Conservation (phyloP, 2,797 vertebrate genomes). For the Liparis tanakae region DNA sequence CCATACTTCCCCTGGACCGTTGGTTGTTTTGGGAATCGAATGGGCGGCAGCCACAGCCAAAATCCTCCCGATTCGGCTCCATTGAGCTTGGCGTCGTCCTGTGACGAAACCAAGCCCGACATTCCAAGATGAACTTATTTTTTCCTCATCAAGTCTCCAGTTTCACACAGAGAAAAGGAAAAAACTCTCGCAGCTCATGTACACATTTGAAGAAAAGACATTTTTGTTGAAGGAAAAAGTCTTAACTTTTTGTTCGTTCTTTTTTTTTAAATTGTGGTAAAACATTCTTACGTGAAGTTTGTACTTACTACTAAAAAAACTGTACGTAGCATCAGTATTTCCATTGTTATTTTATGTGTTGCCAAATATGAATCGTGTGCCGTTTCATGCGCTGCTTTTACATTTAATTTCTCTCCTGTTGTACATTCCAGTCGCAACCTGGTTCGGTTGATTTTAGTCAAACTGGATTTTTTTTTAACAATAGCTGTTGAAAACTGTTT, state of each 20-base stretch:
- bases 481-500: constrained; percentile 56
- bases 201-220: constrained; percentile 67
- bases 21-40: constrained; percentile 54
- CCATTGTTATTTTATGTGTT: constrained; percentile 79
- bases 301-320: constrained; percentile 76
- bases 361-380: constrained; percentile 82
- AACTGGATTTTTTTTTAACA: constrained; percentile 61
- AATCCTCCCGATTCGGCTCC: constrained; percentile 76
- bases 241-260: constrained; percentile 71
- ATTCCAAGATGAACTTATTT: constrained; percentile 86
- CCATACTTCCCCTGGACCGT: constrained; percentile 39
- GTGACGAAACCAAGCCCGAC: constrained; percentile 77
- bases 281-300: constrained; percentile 81
- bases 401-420: constrained; percentile 69
- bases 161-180: constrained; percentile 56
- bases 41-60: constrained; percentile 74
- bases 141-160: constrained; percentile 60
- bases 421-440: constrained; percentile 79
- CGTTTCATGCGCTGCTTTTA: constrained; percentile 77
- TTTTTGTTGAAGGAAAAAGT: constrained; percentile 79
- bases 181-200: constrained; percentile 68
- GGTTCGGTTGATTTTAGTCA: constrained; percentile 72
- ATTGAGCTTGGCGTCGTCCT: constrained; percentile 75
- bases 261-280: constrained; percentile 71
- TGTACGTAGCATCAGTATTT: constrained; percentile 86